A percentile compares a stretch with the other conserved stretches of the same genome.
Conservation (phyloP, 2,888 invertebrate species). For the Mechanitis messenoides region DNA sequence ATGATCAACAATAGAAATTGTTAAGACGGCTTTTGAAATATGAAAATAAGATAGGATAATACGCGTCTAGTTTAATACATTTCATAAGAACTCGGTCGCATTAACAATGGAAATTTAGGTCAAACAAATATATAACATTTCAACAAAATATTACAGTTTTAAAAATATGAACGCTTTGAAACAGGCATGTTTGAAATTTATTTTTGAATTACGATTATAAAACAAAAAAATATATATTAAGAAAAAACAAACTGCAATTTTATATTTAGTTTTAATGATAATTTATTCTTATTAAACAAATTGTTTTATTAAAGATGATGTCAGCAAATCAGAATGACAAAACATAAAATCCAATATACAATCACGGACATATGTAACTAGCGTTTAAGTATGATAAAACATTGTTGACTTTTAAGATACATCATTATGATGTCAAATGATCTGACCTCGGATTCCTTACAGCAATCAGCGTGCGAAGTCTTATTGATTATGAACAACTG, state of each 20-base stretch:
- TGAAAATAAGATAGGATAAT: slow-evolving; percentile 36
- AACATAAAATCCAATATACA: slow-evolving; percentile 16
- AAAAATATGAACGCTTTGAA: too few species aligned
- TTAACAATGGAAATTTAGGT: slow-evolving; percentile 2
- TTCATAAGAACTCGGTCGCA: slow-evolving; percentile 20
- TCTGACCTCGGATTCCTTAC: slow-evolving; percentile 64
- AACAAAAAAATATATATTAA: too few species aligned
- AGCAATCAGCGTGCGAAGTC: slow-evolving; percentile 73
- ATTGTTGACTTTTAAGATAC: slow-evolving; percentile 26
- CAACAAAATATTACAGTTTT: background rate
- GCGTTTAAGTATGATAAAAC: slow-evolving; percentile 20
- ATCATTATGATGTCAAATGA: slow-evolving; percentile 51
- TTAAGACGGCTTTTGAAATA: slow-evolving; percentile 53
- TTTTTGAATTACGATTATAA: too few species aligned
- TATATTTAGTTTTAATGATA: too few species aligned
- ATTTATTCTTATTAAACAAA: too few species aligned
- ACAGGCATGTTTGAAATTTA: too few species aligned
- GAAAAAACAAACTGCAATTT: too few species aligned
- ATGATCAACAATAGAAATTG: slow-evolving; percentile 55
- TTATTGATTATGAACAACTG: slow-evolving; percentile 62
- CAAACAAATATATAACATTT: slow-evolving; percentile 1
- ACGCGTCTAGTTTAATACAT: slow-evolving; percentile 20
- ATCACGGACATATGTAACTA: slow-evolving; percentile 18
- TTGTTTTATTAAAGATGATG: background rate
- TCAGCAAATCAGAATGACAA: slow-evolving; percentile 2